Base-by-base conservation (phyloP, 2,113 vertebrate genomes). In the Triplophysa rosa region DNA sequence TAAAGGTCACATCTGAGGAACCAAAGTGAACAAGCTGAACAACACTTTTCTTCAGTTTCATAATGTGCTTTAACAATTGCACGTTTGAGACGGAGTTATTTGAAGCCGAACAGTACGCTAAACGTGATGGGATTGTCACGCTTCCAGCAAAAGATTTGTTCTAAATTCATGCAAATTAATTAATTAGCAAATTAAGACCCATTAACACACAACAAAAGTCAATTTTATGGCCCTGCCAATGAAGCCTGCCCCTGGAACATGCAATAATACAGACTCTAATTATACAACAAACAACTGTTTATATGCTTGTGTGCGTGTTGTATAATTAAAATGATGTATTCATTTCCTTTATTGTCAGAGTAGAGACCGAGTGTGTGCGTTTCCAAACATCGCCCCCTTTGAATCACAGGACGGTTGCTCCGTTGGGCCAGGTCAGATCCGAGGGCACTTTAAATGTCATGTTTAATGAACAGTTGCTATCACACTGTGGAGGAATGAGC, bases 131-230 rank as follows among this genome's bases (percentile, higher is more conserved):
- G 84, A 88, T 87, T 85, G 84, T 68, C 80, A 84, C 37, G 70
- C 66, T 78, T 37, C 7, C 79, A 45, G 75, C 56, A 65, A 82
- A 68, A 85, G 78, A 88, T 33, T 87, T 83, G 83, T 79, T 83
- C 59, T 80, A 84, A 87, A 88, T 81, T 54, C 79, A 88, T 85
- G 83, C 65, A 80, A 82, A 87, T 87, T 82, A 87, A 88, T 89
- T 89, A 88, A 91, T 91, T 85, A 84, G n/a, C 23, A 63, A 71
- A 79, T 82, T 67, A 74, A 80, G 80, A 85, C 69, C 71, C 86
- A 87, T 85, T 85, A 86, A 84, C 73, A 86, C 82, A 83, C 69
- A 81, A 83, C 40, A 19, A 65, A 69, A 82, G 73, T 67, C 63
- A 74, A 80, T 86, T 83, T 81, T 65, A 83, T 73, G 82, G 62